phyloP scores from a whole-genome alignment of 2,888 invertebrate genomes.

The Aporophyla lueneburgensis region DNA sequence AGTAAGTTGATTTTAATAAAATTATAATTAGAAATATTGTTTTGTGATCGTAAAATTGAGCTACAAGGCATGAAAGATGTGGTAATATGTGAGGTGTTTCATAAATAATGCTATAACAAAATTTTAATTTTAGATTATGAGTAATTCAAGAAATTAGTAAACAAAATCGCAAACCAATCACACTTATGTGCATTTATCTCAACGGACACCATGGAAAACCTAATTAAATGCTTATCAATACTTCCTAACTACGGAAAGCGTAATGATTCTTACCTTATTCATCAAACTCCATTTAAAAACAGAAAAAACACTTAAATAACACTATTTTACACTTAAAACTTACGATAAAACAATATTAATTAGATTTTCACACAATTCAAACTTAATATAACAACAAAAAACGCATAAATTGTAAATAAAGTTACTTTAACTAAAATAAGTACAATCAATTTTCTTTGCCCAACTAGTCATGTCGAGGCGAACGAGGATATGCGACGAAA shows the following conservation, averaged over 20 bases:
- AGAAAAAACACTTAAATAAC: slow-evolving; percentile 61
- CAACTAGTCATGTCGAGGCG: slow-evolving; percentile 70
- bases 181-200: slow-evolving; percentile 44
- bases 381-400: slow-evolving; percentile 71
- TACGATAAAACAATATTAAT: slow-evolving; percentile 65
- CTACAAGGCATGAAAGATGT: not conserved
- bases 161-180: slow-evolving; percentile 33
- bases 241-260: slow-evolving; percentile 66
- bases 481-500: slow-evolving; percentile 78
- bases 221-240: slow-evolving; percentile 64
- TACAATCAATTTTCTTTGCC: slow-evolving; percentile 68
- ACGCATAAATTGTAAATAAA: slow-evolving; percentile 67
- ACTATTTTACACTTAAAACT: slow-evolving; percentile 69
- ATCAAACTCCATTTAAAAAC: slow-evolving; percentile 77
- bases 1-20: not conserved
- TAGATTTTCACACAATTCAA: slow-evolving; percentile 68
- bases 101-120: slow-evolving; percentile 1
- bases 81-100: not conserved
- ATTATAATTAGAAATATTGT: not conserved
- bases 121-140: slow-evolving; percentile 36
- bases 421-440: slow-evolving; percentile 49
- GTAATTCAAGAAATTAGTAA: slow-evolving; percentile 17
- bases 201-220: slow-evolving; percentile 46
- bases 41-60: not conserved
- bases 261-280: slow-evolving; percentile 70